Evolutionary conservation across 2,113 vertebrate species (phyloP).

Genomic region (Urocolius indicus): DNA sequence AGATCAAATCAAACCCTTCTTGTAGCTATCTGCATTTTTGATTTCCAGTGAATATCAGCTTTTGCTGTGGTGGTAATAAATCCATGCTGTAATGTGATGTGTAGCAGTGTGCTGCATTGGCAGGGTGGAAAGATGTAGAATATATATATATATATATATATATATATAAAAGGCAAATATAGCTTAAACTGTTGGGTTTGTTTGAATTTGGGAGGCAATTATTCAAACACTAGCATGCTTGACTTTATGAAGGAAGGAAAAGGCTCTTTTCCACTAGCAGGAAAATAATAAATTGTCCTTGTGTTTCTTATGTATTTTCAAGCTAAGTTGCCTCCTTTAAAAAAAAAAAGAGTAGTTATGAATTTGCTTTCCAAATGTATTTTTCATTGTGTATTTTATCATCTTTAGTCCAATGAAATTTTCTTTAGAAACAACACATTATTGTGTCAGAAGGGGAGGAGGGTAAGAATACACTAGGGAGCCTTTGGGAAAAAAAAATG

Average conservation of each 20-base stretch:
- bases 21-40: constrained; percentile 21
- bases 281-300: constrained; percentile 59
- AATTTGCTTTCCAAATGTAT: constrained; percentile 70
- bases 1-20: constrained; percentile 6
- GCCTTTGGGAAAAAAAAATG: constrained; percentile 75
- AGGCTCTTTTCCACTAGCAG: background rate
- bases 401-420: constrained; percentile 62
- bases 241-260: background rate
- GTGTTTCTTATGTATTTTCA: constrained; percentile 42
- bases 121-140: background rate
- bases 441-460: constrained; percentile 62
- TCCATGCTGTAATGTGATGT: background rate
- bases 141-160: background rate
- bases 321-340: constrained; percentile 41
- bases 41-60: background rate
- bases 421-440: constrained; percentile 67
- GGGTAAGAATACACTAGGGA: constrained; percentile 71
- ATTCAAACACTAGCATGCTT: constrained; percentile 47
- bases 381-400: constrained; percentile 68
- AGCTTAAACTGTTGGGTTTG: constrained; percentile 25
- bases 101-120: background rate
- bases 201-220: constrained; percentile 41
- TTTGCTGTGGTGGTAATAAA: background rate
- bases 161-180: background rate
- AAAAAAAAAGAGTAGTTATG: constrained; percentile 48